These are phyloP conservation scores for Allobates femoralis DNA, from an alignment of 2,797 vertebrate genomes.

Conservation along the genomic window DNA sequence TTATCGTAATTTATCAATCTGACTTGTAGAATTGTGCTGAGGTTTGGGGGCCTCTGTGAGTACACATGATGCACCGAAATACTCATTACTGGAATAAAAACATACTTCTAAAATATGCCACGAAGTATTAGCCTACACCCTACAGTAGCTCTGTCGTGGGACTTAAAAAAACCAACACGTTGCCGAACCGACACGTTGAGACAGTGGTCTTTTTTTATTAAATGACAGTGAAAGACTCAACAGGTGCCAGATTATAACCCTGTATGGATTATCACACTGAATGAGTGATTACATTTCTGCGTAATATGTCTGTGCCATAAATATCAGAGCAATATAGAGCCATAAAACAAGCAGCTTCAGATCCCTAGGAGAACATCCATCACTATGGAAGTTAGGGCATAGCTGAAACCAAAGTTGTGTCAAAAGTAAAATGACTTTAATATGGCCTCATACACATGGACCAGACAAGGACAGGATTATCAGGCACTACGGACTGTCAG, in stretches of 20 bases:
- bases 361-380: neutral
- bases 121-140: neutral
- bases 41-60: slow-evolving; percentile 36
- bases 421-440: neutral
- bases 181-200: neutral
- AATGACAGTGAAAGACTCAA: neutral
- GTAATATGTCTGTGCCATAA: neutral
- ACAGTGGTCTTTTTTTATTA: neutral
- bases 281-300: neutral
- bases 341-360: neutral
- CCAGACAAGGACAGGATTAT: neutral
- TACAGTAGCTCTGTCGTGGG: neutral
- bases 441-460: neutral
- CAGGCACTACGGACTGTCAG: neutral
- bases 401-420: neutral
- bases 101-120: slow-evolving; percentile 7
- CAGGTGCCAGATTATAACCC: neutral
- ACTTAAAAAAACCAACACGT: neutral
- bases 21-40: slow-evolving; percentile 51
- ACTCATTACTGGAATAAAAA: slow-evolving; percentile 44
- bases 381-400: neutral
- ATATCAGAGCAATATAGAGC: neutral
- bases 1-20: slow-evolving; percentile 52
- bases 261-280: neutral
- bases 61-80: slow-evolving; percentile 42